Percentiles rank a stretch among this genome's conserved stretches.
phyloP scores from a whole-genome alignment of 1,140 invertebrate genomes.

The Eurosta solidaginis region DNA sequence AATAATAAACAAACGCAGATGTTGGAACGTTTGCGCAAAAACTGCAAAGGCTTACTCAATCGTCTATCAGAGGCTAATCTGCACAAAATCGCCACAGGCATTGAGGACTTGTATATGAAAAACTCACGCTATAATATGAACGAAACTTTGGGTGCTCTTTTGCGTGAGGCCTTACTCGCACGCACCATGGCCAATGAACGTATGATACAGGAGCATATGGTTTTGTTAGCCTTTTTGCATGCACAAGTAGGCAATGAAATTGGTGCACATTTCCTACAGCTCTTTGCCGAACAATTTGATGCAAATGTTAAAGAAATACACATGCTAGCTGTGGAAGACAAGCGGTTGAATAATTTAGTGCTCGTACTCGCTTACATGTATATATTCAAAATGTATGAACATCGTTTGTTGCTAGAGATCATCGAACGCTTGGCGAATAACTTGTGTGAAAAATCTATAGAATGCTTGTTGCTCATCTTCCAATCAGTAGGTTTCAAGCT shows the following conservation, averaged over 20 bases:
- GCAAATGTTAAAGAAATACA: conserved; percentile 61
- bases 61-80: conserved; percentile 87
- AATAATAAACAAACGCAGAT: conserved; percentile 66
- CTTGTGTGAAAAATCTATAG: conserved; percentile 82
- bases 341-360: conserved; percentile 84
- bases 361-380: conserved; percentile 82
- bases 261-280: conserved; percentile 65
- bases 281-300: conserved; percentile 64
- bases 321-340: conserved; percentile 69
- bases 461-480: conserved; percentile 81
- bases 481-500: conserved; percentile 81
- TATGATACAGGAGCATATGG: conserved; percentile 81
- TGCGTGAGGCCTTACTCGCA: conserved; percentile 71
- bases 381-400: conserved; percentile 86
- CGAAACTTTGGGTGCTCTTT: conserved; percentile 71
- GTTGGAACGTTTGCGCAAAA: conserved; percentile 70
- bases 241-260: conserved; percentile 90
- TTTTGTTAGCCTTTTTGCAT: conserved; percentile 83
- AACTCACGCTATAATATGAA: conserved; percentile 86
- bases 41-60: conserved; percentile 87
- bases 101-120: conserved; percentile 75
- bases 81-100: conserved; percentile 74
- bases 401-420: conserved; percentile 77
- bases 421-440: conserved; percentile 67
- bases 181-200: conserved; percentile 73